Evolutionary conservation across 2,113 vertebrate species (phyloP).

Genomic region (Crotalus viridis): DNA sequence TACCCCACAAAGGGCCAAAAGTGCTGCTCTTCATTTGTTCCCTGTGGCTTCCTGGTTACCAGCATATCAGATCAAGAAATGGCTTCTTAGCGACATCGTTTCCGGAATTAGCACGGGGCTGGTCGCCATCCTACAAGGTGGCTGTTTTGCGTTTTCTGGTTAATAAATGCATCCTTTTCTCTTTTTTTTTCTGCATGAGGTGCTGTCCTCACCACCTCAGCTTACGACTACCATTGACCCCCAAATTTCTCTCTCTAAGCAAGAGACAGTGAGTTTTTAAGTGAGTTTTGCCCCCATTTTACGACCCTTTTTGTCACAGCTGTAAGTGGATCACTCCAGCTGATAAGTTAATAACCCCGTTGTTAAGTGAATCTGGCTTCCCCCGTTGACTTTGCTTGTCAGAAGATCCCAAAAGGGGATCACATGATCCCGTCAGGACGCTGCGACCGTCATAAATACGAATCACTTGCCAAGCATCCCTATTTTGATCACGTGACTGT

Average conservation of each 20-base stretch:
- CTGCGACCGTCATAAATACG: too few species aligned
- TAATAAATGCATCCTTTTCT: not conserved
- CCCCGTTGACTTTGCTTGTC: not conserved
- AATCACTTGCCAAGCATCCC: too few species aligned
- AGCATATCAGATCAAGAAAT: slow-evolving; percentile 82
- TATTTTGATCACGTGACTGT: too few species aligned
- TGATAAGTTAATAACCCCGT: accelerated
- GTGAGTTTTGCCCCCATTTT: not conserved
- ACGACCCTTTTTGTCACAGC: too few species aligned
- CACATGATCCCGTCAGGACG: too few species aligned
- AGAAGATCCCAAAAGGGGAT: too few species aligned
- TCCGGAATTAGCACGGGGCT: slow-evolving; percentile 92
- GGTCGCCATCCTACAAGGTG: slow-evolving; percentile 95
- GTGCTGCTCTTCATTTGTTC: slow-evolving; percentile 72
- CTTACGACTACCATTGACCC: too few species aligned
- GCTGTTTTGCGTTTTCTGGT: not conserved
- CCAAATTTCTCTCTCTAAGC: not conserved
- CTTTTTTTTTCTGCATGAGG: not conserved
- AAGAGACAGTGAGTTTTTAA: not conserved
- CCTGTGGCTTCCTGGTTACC: slow-evolving; percentile 87
- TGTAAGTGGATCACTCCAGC: not conserved
- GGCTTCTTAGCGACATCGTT: slow-evolving; percentile 87
- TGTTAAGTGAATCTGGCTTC: not conserved
- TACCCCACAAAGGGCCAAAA: slow-evolving; percentile 79
- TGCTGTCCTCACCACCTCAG: not conserved